Evolutionary conservation across 2,113 vertebrate species (phyloP).

Genomic region (Chinchilla lanigera): DNA sequence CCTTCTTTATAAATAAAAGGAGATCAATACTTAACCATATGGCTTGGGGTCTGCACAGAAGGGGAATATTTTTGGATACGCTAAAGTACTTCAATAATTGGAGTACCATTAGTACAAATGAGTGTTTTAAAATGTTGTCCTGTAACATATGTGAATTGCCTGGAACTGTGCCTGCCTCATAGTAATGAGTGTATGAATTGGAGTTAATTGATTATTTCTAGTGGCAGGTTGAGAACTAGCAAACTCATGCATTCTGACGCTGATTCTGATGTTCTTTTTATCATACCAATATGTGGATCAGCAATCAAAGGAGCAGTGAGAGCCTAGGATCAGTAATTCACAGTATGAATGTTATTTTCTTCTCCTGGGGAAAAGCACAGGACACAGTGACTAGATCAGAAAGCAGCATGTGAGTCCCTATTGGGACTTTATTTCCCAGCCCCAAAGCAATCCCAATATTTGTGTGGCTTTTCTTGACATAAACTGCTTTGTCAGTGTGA

Average conservation of each 20-base stretch:
- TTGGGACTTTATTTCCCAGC: not conserved
- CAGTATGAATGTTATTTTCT: not conserved
- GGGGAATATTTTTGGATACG: not conserved
- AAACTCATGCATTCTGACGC: not conserved
- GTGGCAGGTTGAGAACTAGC: not conserved
- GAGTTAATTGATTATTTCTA: not conserved
- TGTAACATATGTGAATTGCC: not conserved
- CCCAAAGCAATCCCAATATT: not conserved
- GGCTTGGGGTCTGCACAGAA: not conserved
- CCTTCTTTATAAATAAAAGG: not conserved
- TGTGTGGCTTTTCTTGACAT: not conserved
- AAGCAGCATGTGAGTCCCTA: not conserved
- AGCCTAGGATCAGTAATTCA: not conserved
- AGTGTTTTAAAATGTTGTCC: not conserved
- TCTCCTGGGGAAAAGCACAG: not conserved
- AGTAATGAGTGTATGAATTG: not conserved
- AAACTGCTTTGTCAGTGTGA: not conserved
- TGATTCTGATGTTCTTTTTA: not conserved
- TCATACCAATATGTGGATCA: not conserved
- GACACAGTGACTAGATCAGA: not conserved
- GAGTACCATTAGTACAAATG: not conserved
- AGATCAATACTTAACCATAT: not conserved
- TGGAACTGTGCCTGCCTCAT: not conserved
- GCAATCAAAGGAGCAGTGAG: not conserved
- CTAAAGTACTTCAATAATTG: not conserved